Conservation (phyloP, 2,797 vertebrate genomes). For the Myotis daubentonii region DNA sequence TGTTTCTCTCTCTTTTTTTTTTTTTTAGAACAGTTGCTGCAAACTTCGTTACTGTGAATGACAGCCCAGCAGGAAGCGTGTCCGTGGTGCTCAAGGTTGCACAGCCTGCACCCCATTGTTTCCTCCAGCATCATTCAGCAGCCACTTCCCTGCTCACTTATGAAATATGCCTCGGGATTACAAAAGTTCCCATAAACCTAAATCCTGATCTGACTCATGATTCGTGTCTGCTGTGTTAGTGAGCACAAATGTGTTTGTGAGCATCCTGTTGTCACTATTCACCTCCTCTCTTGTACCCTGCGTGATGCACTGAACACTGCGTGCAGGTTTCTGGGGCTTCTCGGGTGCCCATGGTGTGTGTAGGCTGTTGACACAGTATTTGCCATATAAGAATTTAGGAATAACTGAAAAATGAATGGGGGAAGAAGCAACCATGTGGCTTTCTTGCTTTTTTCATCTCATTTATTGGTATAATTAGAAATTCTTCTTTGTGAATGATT, state of each 20-base stretch:
- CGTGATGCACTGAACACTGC: accelerated
- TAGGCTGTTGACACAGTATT: not conserved
- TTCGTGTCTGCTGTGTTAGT: not conserved
- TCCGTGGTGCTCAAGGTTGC: too few relatives aligned
- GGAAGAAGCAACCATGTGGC: not conserved
- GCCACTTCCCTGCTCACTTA: not conserved
- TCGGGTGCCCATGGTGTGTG: accelerated
- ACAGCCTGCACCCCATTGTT: not conserved
- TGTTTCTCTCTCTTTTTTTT: not conserved
- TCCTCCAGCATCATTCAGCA: not conserved
- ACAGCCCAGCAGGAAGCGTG: not conserved
- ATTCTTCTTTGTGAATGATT: not conserved
- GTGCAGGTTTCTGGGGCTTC: not conserved
- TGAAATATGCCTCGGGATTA: not conserved
- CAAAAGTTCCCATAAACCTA: not conserved
- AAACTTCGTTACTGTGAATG: not conserved
- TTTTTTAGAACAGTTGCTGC: not conserved
- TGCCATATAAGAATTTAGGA: not conserved
- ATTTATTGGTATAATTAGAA: not conserved
- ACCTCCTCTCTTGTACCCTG: accelerated
- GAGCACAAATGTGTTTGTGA: not conserved
- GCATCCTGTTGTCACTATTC: too few relatives aligned
- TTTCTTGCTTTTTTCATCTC: not conserved
- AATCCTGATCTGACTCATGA: not conserved
- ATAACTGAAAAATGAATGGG: not conserved